These are phyloP conservation scores for Dynastes tityus DNA, from an alignment of 2,888 invertebrate genomes.

Conservation along the genomic window DNA sequence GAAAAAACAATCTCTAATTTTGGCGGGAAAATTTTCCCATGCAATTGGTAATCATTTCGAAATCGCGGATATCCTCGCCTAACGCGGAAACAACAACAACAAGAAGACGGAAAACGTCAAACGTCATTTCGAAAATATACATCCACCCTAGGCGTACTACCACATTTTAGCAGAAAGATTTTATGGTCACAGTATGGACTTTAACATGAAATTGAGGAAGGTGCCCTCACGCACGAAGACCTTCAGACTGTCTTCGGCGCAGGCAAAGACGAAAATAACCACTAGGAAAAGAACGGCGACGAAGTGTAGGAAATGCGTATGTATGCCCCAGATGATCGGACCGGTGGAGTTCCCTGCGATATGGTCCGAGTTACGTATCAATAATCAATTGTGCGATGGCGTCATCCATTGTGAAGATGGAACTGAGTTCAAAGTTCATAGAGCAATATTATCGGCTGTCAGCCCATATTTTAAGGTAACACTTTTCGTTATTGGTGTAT, in stretches of 20 bases:
- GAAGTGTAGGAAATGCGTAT: constrained; percentile 73
- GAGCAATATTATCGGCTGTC: constrained; percentile 80
- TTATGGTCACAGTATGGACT: constrained; percentile 53
- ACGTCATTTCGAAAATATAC: constrained; percentile 54
- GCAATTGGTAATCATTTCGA: neutral
- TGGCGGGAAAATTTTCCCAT: constrained; percentile 24
- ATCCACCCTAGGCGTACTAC: constrained; percentile 54
- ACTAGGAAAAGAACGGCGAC: constrained; percentile 62
- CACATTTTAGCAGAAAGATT: constrained; percentile 54
- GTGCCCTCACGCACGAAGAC: constrained; percentile 57
- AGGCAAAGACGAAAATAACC: constrained; percentile 50
- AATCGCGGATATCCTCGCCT: constrained; percentile 36
- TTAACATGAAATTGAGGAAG: constrained; percentile 57
- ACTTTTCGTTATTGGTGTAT: neutral
- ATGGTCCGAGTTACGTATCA: constrained; percentile 79
- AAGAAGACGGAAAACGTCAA: constrained; percentile 44
- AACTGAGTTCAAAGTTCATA: constrained; percentile 77
- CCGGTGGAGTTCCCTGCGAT: constrained; percentile 78
- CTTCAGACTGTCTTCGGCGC: constrained; percentile 49
- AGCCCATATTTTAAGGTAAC: constrained; percentile 80
- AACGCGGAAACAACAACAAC: constrained; percentile 28
- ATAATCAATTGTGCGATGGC: constrained; percentile 82
- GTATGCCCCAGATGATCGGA: constrained; percentile 75
- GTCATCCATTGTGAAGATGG: constrained; percentile 77
- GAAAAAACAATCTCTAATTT: neutral